Conservation (phyloP, 1,140 invertebrate genomes). For the Neotoxoptera formosana region DNA sequence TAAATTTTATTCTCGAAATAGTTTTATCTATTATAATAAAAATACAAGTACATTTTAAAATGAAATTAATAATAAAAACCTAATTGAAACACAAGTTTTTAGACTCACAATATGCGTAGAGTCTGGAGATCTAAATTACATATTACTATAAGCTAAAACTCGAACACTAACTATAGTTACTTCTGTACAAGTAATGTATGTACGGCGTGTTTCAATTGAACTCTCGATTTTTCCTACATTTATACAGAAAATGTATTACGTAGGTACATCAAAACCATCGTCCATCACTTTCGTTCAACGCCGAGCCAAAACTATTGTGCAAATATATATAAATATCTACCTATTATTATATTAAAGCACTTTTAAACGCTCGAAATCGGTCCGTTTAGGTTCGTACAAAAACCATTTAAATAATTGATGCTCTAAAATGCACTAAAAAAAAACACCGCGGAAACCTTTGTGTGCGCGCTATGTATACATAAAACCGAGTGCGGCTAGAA, state of each 20-base stretch:
- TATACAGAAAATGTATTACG: background rate
- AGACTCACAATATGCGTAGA: background rate
- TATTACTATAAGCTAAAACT: background rate
- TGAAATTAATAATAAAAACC: background rate
- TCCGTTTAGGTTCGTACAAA: background rate
- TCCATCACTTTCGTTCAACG: background rate
- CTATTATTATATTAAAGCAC: background rate
- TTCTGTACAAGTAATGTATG: background rate
- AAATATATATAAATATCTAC: background rate
- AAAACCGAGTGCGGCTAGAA: background rate
- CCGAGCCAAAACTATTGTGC: background rate
- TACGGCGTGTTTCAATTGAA: background rate
- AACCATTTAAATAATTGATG: constrained; percentile 13
- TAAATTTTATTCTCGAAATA: background rate
- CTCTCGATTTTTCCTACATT: background rate
- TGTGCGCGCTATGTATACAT: background rate
- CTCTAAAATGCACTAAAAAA: background rate
- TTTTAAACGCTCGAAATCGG: background rate
- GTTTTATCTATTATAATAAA: background rate
- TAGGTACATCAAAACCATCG: background rate
- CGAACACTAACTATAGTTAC: background rate
- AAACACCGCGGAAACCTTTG: background rate
- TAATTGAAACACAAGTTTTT: background rate
- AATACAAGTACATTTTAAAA: background rate
- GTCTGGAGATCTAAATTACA: background rate